These are phyloP conservation scores for Ericerus pela DNA, from an alignment of 1,140 invertebrate genomes.

Conservation along the genomic window DNA sequence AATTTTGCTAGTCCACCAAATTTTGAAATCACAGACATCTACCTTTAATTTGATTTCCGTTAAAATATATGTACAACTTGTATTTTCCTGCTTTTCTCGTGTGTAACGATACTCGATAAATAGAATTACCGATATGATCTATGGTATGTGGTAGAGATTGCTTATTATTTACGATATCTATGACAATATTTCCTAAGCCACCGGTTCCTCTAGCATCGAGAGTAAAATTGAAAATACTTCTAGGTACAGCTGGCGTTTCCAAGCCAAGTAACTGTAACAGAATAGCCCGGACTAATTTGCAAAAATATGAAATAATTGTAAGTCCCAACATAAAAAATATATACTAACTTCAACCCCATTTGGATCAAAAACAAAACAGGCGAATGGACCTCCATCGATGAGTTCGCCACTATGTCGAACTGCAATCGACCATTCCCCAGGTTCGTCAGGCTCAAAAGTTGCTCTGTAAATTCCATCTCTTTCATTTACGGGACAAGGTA, in stretches of 20 bases:
- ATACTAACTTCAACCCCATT: conserved; percentile 60
- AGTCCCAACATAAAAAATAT: background rate
- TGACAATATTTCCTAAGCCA: conserved; percentile 70
- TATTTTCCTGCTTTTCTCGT: conserved; percentile 83
- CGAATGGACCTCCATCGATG: conserved; percentile 91
- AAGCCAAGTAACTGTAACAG: conserved; percentile 40
- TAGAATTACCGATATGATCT: conserved; percentile 61
- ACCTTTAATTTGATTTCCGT: conserved; percentile 89
- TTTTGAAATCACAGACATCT: conserved; percentile 1
- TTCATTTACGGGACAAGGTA: conserved; percentile 60
- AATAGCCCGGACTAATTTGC: background rate
- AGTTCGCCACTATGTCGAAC: conserved; percentile 90
- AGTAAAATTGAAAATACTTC: conserved; percentile 53
- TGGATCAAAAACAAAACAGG: conserved; percentile 92
- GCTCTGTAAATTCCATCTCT: conserved; percentile 70
- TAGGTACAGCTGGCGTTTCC: conserved; percentile 48
- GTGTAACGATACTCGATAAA: conserved; percentile 76
- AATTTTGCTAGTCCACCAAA: background rate
- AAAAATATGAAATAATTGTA: background rate
- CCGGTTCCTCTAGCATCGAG: conserved; percentile 69
- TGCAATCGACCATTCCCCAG: conserved; percentile 90
- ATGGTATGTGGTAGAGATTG: conserved; percentile 67
- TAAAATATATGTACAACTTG: conserved; percentile 85
- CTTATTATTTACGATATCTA: conserved; percentile 76
- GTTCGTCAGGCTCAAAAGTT: conserved; percentile 91